Base-by-base conservation (phyloP, 2,888 invertebrate genomes). In the Acrocyrtus sp. region DNA sequence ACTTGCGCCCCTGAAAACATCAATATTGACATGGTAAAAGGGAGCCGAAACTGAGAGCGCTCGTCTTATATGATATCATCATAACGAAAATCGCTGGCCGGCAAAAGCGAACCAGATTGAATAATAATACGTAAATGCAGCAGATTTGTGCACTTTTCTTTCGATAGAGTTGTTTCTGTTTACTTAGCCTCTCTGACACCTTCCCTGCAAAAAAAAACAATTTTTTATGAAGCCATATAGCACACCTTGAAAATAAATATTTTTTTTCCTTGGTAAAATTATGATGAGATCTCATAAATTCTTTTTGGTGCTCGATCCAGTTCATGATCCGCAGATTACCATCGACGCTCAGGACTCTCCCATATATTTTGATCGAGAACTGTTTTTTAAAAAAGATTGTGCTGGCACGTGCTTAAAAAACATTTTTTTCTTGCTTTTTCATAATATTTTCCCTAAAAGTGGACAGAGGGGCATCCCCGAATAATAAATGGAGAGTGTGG, bases 21-120 rank as follows among this genome's bases (percentile, higher is more conserved):
- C 58, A 67, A 67, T 67, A 67, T 50, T 67, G 67, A 67, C 67
- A 67, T 26, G 57, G 50, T 41, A 34, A 65, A 65, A 65, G 45
- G 47, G 56, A 5, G 65, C 65, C 65, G 67, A 50, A 67, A 60
- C 5, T 15, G 26, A 41, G n/a, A n/a, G n/a, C n/a, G n/a, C n/a
- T n/a, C n/a, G n/a, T n/a, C n/a, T n/a, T n/a, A n/a, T n/a, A n/a
- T n/a, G n/a, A n/a, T n/a, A n/a, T n/a, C n/a, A n/a, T n/a, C n/a
- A n/a, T n/a, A n/a, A n/a, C n/a, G n/a, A n/a, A n/a, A n/a, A n/a
- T n/a, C n/a, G n/a, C n/a, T n/a, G n/a, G n/a, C n/a, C n/a, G n/a
- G n/a, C n/a, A n/a, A n/a, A n/a, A 56, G 56, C 15, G 19, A 4
- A 56, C 8, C 24, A 51, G 17, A 39, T n/a, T 17, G 51, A 51